Percentiles rank a stretch among this genome's conserved stretches.
These are phyloP conservation scores for Diarsia dahlii DNA, from an alignment of 2,888 invertebrate species.

Conservation along the genomic window DNA sequence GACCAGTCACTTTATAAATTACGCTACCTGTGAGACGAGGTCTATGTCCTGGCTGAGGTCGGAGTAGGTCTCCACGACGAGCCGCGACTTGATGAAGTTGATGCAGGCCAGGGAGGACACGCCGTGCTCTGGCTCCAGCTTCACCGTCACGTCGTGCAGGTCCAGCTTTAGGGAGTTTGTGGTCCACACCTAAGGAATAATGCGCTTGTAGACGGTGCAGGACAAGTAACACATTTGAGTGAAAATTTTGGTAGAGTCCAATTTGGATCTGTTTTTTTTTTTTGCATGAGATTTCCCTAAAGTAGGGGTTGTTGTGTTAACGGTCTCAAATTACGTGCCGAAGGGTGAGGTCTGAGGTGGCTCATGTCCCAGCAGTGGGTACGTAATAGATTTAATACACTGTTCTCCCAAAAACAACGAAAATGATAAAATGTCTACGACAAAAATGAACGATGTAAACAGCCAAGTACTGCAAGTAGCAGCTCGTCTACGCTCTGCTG, in stretches of 20 bases:
- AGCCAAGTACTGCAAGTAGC: conserved; percentile 40
- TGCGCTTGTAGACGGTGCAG: neutral
- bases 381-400: neutral
- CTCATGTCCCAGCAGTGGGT: neutral
- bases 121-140: conserved; percentile 91
- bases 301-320: neutral
- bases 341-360: neutral
- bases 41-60: conserved; percentile 98
- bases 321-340: neutral
- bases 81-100: conserved; percentile 97
- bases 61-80: conserved; percentile 96
- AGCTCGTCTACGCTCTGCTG: conserved; percentile 82
- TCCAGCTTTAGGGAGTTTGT: conserved; percentile 95
- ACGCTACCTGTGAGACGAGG: conserved; percentile 94
- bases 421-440: neutral
- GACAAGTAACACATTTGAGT: neutral
- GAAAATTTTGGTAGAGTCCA: neutral
- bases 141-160: conserved; percentile 96
- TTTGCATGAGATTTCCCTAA: neutral
- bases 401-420: neutral
- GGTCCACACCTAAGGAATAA: conserved; percentile 92
- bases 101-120: conserved; percentile 94
- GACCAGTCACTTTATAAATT: neutral
- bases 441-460: neutral
- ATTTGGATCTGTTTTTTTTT: neutral